A percentile compares a stretch with the other conserved stretches of the same genome.
Conservation (phyloP, 2,888 invertebrate genomes). For the Microctonus brassicae region DNA sequence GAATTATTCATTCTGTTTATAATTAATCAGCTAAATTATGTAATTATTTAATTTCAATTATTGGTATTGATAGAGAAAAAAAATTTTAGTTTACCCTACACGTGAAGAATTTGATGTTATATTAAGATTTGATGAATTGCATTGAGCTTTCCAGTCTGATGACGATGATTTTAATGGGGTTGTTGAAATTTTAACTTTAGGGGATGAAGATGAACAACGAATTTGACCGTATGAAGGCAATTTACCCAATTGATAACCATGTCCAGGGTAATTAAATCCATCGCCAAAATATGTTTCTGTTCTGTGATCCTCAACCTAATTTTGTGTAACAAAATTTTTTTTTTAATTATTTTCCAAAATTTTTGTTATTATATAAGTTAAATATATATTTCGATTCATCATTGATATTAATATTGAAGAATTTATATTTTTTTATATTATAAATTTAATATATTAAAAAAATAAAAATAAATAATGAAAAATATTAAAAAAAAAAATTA, state of each 20-base stretch:
- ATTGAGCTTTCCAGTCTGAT: neutral
- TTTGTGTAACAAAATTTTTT: neutral
- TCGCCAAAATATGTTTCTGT: constrained; percentile 50
- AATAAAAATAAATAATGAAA: too few species aligned
- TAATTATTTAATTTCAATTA: neutral
- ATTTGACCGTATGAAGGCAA: constrained; percentile 25
- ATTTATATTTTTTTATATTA: too few species aligned
- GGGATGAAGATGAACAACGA: constrained; percentile 14
- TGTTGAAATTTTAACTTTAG: neutral
- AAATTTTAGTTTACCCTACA: constrained; percentile 11
- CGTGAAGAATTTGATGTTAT: constrained; percentile 6
- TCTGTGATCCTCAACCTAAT: constrained; percentile 61
- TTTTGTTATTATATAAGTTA: neutral
- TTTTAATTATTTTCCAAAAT: neutral
- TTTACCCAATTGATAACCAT: constrained; percentile 62
- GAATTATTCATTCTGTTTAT: neutral
- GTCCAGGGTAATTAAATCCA: constrained; percentile 57
- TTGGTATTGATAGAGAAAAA: neutral
- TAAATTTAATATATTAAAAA: too few species aligned
- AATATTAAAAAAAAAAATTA: too few species aligned
- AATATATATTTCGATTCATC: too few species aligned
- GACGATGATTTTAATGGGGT: neutral
- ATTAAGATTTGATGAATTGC: constrained; percentile 6
- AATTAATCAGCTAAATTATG: neutral
- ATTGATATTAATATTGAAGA: too few species aligned